These are phyloP conservation scores for Lampropteryx suffumata DNA, from an alignment of 2,888 invertebrate genomes.

Conservation along the genomic window DNA sequence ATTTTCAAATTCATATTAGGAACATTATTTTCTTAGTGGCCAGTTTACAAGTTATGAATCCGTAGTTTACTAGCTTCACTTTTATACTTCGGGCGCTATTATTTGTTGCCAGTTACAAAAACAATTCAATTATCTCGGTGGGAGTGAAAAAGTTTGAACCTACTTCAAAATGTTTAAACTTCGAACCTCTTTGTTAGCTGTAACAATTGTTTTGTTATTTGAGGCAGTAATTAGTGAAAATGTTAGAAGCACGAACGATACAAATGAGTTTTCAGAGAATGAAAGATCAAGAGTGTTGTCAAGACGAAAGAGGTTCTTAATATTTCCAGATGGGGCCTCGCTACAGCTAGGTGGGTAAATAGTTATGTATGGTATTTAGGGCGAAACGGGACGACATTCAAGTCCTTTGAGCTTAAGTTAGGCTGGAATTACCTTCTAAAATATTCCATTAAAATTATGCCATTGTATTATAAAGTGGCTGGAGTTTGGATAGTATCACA, in stretches of 20 bases:
- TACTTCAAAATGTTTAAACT: slow-evolving; percentile 26
- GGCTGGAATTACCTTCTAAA: slow-evolving; percentile 30
- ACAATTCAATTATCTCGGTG: slow-evolving; percentile 22
- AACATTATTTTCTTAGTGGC: slow-evolving; percentile 7
- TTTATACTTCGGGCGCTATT: slow-evolving; percentile 20
- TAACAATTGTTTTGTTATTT: slow-evolving; percentile 41
- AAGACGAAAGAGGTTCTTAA: slow-evolving; percentile 81
- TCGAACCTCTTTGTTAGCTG: slow-evolving; percentile 26
- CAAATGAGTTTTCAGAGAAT: slow-evolving; percentile 47
- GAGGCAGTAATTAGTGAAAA: slow-evolving; percentile 47
- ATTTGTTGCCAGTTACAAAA: slow-evolving; percentile 22
- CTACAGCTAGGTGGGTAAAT: slow-evolving; percentile 80
- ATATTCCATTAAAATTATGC: slow-evolving; percentile 28
- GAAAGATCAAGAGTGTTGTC: slow-evolving; percentile 63
- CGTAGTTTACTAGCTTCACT: slow-evolving; percentile 43
- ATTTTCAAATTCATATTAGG: slow-evolving; percentile 16
- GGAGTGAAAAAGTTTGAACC: slow-evolving; percentile 22
- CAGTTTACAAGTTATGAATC: slow-evolving; percentile 7
- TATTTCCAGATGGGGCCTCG: slow-evolving; percentile 84
- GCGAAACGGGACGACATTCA: slow-evolving; percentile 26
- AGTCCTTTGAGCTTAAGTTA: slow-evolving; percentile 31
- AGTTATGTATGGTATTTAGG: slow-evolving; percentile 39
- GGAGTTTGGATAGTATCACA: not conserved
- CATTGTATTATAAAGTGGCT: slow-evolving; percentile 25
- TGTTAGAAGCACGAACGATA: slow-evolving; percentile 42